Conservation (phyloP, 2,888 invertebrate species). For the Xestia sexstrigata region DNA sequence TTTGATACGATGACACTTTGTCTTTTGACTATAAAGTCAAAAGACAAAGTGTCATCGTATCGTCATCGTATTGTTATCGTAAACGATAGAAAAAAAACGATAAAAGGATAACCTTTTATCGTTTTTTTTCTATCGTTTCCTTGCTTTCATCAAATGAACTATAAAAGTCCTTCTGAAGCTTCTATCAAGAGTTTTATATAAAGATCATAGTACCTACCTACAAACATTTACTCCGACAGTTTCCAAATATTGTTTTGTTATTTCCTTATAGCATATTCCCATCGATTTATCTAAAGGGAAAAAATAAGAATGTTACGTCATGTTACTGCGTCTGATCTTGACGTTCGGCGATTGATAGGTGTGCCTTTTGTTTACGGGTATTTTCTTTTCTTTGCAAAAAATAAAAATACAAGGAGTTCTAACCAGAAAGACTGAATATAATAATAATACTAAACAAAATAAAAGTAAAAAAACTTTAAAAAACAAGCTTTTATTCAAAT, state of each 20-base stretch:
- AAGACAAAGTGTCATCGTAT: no score
- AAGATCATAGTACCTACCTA: not conserved
- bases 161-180: not conserved
- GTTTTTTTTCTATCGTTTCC: not conserved
- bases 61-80: no score
- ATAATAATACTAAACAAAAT: no score
- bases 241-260: constrained; percentile 14
- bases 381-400: not conserved
- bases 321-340: constrained; percentile 27
- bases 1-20: no score
- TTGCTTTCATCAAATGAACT: no score
- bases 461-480: no score
- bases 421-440: not conserved
- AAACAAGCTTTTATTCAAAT: no score
- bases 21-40: no score
- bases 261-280: constrained; percentile 30
- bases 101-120: no score
- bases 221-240: not conserved
- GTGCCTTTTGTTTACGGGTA: constrained; percentile 31
- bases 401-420: not conserved
- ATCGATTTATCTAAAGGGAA: constrained; percentile 38
- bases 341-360: constrained; percentile 49
- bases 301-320: constrained; percentile 36
- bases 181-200: not conserved
- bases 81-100: no score